These are phyloP conservation scores for Drosophila phalerata DNA, from an alignment of 2,888 invertebrate genomes.

Conservation along the genomic window DNA sequence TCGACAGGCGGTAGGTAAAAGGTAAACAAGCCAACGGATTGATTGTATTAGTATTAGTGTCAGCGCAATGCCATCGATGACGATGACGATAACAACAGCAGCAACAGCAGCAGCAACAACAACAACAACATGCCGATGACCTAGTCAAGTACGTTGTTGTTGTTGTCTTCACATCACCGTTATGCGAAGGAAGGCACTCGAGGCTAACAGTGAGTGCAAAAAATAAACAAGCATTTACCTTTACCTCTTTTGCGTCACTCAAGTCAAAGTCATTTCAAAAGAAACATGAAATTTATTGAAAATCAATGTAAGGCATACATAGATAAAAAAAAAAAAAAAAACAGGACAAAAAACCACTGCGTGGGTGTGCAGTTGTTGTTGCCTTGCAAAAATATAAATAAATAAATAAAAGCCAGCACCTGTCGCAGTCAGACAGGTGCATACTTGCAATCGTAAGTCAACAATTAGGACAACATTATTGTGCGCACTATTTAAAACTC, in stretches of 20 bases:
- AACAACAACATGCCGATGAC: slow-evolving; percentile 55
- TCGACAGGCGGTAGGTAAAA: slow-evolving; percentile 53
- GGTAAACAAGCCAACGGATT: slow-evolving; percentile 69
- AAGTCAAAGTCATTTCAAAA: slow-evolving; percentile 1
- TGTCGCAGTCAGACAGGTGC: slow-evolving; percentile 19
- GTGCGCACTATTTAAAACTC: slow-evolving; percentile 30
- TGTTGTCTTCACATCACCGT: slow-evolving; percentile 40
- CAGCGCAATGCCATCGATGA: slow-evolving; percentile 48
- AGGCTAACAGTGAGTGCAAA: slow-evolving; percentile 37
- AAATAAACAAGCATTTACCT: slow-evolving; percentile 29
- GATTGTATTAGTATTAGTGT: slow-evolving; percentile 67
- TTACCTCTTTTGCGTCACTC: slow-evolving; percentile 41
- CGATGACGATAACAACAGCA: slow-evolving; percentile 34
- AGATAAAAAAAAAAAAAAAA: no score
- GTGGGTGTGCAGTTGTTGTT: slow-evolving; percentile 16
- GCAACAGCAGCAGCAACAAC: slow-evolving; percentile 27
- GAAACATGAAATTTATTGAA: slow-evolving; percentile 43
- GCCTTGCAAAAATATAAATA: slow-evolving; percentile 6
- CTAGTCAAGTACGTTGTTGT: slow-evolving; percentile 64
- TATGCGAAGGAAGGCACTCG: slow-evolving; percentile 36
- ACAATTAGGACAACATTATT: slow-evolving; percentile 38
- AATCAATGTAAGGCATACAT: slow-evolving; percentile 65
- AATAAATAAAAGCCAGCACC: slow-evolving; percentile 6
- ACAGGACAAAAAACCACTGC: no score
- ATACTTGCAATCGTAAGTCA: slow-evolving; percentile 19